These are phyloP conservation scores for Eclectus roratus DNA, from an alignment of 2,113 vertebrate genomes.

Conservation along the genomic window DNA sequence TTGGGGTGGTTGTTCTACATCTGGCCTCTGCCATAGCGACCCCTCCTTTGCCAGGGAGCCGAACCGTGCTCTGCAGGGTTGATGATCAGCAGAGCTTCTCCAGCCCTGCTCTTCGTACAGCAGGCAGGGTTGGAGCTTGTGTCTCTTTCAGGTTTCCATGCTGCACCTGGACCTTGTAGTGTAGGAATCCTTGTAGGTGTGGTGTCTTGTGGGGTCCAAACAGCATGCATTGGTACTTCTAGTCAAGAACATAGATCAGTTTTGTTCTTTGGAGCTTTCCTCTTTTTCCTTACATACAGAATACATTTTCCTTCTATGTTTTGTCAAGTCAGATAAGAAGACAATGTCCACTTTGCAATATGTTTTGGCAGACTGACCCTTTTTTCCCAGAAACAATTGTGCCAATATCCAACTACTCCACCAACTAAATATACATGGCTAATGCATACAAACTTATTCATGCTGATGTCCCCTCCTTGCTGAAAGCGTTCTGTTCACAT, in stretches of 20 bases:
- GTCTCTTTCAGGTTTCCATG: rapidly evolving
- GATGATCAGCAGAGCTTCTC: not conserved
- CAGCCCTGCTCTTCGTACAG: not conserved
- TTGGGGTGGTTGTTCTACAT: not conserved
- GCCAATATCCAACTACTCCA: not conserved
- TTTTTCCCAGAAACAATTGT: not conserved
- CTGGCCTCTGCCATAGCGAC: not conserved
- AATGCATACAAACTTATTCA: not conserved
- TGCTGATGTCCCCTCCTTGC: not conserved
- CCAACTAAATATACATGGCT: not conserved
- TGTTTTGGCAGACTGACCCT: not conserved
- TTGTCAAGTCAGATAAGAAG: not conserved
- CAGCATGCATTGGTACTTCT: not conserved
- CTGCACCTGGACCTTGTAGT: not conserved
- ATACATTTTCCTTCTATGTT: not conserved
- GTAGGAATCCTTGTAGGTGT: not conserved
- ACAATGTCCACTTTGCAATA: not conserved
- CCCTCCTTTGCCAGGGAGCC: not conserved
- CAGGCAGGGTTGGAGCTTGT: not conserved
- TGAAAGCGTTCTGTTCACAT: not conserved
- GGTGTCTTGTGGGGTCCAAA: not conserved
- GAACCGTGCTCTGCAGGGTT: not conserved
- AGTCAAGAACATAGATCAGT: not conserved
- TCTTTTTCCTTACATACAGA: not conserved
- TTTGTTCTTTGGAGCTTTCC: not conserved